Evolutionary conservation across 2,113 vertebrate genomes (phyloP).

Genomic region (Perca flavescens): DNA sequence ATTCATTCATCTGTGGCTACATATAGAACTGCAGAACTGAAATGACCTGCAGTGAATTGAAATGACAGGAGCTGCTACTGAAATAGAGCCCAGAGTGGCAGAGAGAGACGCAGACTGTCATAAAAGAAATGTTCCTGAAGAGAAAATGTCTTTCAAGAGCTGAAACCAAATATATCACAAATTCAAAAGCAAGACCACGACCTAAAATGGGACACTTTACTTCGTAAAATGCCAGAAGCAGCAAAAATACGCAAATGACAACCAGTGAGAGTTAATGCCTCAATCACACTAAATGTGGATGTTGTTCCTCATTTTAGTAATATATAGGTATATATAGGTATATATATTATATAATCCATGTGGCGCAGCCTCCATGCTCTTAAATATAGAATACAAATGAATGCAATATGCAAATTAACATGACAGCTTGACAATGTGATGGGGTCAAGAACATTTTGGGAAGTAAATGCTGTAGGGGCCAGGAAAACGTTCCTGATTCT

Average conservation of each 20-base stretch:
- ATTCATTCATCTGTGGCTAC: constrained; percentile 40
- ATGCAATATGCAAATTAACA: constrained; percentile 39
- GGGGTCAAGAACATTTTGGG: constrained; percentile 7
- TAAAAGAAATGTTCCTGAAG: background rate
- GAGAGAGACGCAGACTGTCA: background rate
- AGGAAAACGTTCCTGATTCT: too few species aligned
- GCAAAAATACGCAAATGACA: constrained; percentile 3
- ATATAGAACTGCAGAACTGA: constrained; percentile 17
- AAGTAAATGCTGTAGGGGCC: too few species aligned
- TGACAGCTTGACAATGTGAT: constrained; percentile 37
- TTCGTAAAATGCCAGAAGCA: background rate
- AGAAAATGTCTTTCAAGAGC: constrained; percentile 17
- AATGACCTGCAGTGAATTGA: constrained; percentile 44
- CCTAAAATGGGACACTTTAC: background rate
- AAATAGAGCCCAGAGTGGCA: constrained; percentile 22
- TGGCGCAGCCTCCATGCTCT: constrained; percentile 42
- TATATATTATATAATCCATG: constrained; percentile 58
- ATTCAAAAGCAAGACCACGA: background rate
- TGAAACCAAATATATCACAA: constrained; percentile 2
- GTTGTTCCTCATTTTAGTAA: constrained; percentile 17
- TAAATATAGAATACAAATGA: constrained; percentile 58
- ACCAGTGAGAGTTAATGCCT: constrained; percentile 4
- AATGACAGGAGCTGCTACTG: constrained; percentile 42
- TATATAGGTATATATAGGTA: too few species aligned
- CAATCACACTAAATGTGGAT: constrained; percentile 41